Percentiles rank a stretch among this genome's conserved stretches.
Conservation (phyloP, 2,888 invertebrate species). For the Nymphalis urticae region DNA sequence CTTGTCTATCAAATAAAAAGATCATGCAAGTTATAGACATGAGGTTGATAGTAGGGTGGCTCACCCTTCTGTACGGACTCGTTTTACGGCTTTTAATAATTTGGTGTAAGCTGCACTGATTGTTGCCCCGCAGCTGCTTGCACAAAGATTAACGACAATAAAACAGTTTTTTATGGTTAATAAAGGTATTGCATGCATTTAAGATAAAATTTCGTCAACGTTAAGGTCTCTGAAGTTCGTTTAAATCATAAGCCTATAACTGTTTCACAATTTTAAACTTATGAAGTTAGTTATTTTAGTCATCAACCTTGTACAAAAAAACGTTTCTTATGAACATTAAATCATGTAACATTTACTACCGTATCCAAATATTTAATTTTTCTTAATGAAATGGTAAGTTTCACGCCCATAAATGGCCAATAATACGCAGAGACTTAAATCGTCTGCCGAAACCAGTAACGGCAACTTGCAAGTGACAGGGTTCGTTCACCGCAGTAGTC, state of each 20-base stretch:
- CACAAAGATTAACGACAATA: constrained; percentile 51
- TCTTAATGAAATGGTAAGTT: constrained; percentile 59
- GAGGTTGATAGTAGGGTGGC: constrained; percentile 71
- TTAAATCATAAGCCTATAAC: constrained; percentile 36
- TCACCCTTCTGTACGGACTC: constrained; percentile 75
- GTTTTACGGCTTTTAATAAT: constrained; percentile 81
- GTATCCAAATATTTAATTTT: constrained; percentile 34
- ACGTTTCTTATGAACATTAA: background rate
- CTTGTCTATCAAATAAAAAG: constrained; percentile 70
- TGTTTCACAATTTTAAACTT: background rate
- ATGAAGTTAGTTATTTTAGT: background rate
- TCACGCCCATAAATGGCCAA: constrained; percentile 68
- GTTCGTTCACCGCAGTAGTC: constrained; percentile 76
- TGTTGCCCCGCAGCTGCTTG: constrained; percentile 74
- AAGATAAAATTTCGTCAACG: constrained; percentile 50
- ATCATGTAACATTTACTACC: background rate
- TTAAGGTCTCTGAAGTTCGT: constrained; percentile 1
- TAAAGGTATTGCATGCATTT: constrained; percentile 49
- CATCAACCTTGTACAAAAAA: background rate
- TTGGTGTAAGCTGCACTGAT: constrained; percentile 78
- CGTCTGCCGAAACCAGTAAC: constrained; percentile 76
- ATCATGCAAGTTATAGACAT: constrained; percentile 69
- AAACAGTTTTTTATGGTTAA: constrained; percentile 57
- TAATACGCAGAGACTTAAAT: constrained; percentile 55
- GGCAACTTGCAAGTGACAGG: constrained; percentile 62